Evolutionary conservation across 1,140 invertebrate species (phyloP), one percentile per base, ranked within the genome.

Genomic region (Conus betulinus): DNA sequence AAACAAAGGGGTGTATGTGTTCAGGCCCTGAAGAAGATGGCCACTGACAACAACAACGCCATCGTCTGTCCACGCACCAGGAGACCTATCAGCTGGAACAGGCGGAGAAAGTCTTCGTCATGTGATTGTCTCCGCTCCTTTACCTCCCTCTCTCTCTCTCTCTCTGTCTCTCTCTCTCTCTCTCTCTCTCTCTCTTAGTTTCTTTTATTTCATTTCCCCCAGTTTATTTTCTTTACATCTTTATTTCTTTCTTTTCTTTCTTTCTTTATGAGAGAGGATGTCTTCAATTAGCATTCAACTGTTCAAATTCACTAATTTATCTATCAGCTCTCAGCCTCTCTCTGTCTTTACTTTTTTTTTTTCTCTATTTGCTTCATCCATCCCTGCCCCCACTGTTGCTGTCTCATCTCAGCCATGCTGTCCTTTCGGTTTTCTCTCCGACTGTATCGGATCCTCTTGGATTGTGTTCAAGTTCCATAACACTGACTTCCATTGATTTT

Each of bases 61-160:
- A 97, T 99, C 55, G 97, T 97, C 85, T 99, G 98, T 95, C 98
- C 98, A 25, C 97, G 98, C 94, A 99, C 98, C 83, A 98, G 95
- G 97, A 98, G 95, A 96, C 97, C 89, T 99, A 97, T 96, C 96
- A 97, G 76, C 97, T 98, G 94, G 98, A 97, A 93, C 98, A 98
- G 95, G 97, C 98, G 60, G 98, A 99, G 94, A 99, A 99, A 95
- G 98, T 99, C 57, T 99, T 97, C 95, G 98, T 99, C 87, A 95
- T 95, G 94, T 95, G 55, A 84, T 52, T 11, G 57, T 15, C 57
- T 11, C 57, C 57, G 15, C 57, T 60, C 57, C 39, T 60, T 15
- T 60, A 60, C 15, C 57, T 60, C 57, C 8, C 57, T 4, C 57
- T 5, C 57, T 15, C 57, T 60, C 57, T 60, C 15, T 60, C 57